Evolutionary conservation across 2,888 invertebrate genomes (phyloP), one percentile per base, ranked within the genome.

Genomic region (Lottia gigantea): DNA sequence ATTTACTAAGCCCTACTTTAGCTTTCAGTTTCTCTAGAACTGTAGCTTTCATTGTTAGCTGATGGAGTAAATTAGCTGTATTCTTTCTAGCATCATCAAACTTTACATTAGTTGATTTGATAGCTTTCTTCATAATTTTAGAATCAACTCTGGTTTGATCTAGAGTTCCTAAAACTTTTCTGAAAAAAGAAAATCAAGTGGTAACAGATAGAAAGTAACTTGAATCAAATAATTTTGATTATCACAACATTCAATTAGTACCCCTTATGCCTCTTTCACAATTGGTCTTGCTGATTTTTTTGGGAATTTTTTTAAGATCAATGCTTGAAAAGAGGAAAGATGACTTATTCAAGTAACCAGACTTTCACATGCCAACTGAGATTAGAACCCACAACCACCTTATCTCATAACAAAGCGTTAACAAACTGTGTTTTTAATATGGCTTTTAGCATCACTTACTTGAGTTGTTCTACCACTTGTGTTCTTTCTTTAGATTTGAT

Each of bases 111-210:
- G 85, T 83, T 62, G 80, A 82, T 74, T 85, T 85, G 65, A 88
- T 87, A 46, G 82, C 83, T 71, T 87, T 83, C 74, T 83, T 85
- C 86, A 88, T 88, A 61, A 81, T 79, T 71, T 83, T 83, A 45
- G 84, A 83, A 79, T 88, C 88, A 61, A 78, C 80, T 66, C 87
- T 78, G 0, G 88, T 88, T 76, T 85, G 84, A 72, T 87, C 86
- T 69, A 88, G 73, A n/a, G 88, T 87, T n/a, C 82, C 75, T n/a
- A 88, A 64, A 6, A 85, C 86, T 80, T 86, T 86, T 75, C 87
- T 88, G 74, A 14, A 66, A 69, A 11, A 49, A 45, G 16, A 66
- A 26, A 66, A 15, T 26, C 8, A 14, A 25, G 11, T 23, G 25
- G 0, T 55, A 55, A 15, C 55, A 31, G 0, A 26, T 1, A 3